Evolutionary conservation across 2,797 vertebrate species (phyloP).

Genomic region (Acanthornis magna): DNA sequence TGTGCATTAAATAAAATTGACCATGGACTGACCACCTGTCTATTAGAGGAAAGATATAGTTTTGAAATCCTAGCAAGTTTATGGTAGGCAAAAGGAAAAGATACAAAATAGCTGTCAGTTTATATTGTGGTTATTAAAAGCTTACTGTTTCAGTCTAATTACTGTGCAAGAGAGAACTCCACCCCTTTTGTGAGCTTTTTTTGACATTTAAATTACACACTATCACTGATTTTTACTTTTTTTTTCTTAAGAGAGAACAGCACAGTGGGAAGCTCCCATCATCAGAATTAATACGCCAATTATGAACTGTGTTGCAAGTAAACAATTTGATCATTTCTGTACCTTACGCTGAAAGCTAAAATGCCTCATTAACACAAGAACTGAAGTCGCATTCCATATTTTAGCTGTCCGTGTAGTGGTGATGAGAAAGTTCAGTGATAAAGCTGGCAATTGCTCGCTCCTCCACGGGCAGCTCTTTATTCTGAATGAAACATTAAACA

Average conservation of each 20-base stretch:
- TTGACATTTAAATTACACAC: conserved; percentile 60
- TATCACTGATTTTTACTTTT: neutral
- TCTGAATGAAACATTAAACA: conserved; percentile 29
- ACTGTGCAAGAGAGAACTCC: conserved; percentile 19
- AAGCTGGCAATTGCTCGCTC: conserved; percentile 15
- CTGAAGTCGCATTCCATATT: conserved; percentile 46
- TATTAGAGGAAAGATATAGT: neutral
- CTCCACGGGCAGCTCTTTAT: neutral
- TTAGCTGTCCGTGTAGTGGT: neutral
- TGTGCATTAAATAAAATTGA: neutral
- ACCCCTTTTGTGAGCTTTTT: conserved; percentile 57
- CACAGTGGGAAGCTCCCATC: neutral
- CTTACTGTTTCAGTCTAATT: conserved; percentile 54
- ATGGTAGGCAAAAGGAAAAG: conserved; percentile 7
- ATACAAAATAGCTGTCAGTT: conserved; percentile 48
- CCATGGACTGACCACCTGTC: neutral
- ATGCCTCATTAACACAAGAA: conserved; percentile 49
- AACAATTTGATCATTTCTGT: conserved; percentile 54
- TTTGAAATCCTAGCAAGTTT: conserved; percentile 11
- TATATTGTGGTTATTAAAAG: conserved; percentile 44
- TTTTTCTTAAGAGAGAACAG: neutral
- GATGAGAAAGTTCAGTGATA: conserved; percentile 29
- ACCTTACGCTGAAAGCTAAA: conserved; percentile 43
- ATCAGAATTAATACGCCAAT: conserved; percentile 42
- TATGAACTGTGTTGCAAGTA: conserved; percentile 46